These are phyloP conservation scores for Cistogaster globosa DNA, from an alignment of 2,888 invertebrate genomes.

Conservation along the genomic window DNA sequence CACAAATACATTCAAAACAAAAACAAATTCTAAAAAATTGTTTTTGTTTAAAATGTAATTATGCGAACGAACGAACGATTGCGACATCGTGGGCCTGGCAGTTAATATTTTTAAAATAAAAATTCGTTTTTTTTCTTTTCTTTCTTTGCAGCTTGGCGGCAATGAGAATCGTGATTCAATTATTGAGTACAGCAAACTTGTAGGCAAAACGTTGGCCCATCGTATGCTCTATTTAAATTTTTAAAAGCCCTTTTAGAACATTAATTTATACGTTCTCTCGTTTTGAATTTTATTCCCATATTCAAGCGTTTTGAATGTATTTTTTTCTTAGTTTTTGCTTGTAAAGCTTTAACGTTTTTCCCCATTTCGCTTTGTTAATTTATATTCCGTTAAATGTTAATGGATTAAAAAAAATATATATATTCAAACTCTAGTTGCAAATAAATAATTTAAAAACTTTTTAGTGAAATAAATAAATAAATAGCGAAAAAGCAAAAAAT, in stretches of 20 bases:
- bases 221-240: constrained; percentile 79
- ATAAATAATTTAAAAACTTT: too few species aligned
- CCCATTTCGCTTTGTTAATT: constrained; percentile 5
- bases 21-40: too few species aligned
- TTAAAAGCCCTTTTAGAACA: constrained; percentile 16
- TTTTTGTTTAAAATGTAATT: too few species aligned
- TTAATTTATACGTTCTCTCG: not conserved
- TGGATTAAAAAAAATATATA: not conserved
- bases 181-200: constrained; percentile 80
- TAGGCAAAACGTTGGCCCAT: constrained; percentile 80
- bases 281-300: constrained; percentile 16
- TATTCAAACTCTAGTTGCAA: not conserved
- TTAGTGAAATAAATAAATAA: not conserved
- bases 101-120: too few species aligned
- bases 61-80: too few species aligned
- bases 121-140: constrained; percentile 9
- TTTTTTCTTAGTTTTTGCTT: constrained; percentile 20
- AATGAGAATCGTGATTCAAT: constrained; percentile 75
- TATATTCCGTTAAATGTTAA: not conserved
- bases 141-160: constrained; percentile 75
- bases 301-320: not conserved
- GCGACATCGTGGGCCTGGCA: too few species aligned
- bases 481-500: not conserved
- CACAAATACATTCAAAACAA: too few species aligned
- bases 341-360: constrained; percentile 25